Conservation (phyloP, 2,113 vertebrate species). For the Gobius niger region DNA sequence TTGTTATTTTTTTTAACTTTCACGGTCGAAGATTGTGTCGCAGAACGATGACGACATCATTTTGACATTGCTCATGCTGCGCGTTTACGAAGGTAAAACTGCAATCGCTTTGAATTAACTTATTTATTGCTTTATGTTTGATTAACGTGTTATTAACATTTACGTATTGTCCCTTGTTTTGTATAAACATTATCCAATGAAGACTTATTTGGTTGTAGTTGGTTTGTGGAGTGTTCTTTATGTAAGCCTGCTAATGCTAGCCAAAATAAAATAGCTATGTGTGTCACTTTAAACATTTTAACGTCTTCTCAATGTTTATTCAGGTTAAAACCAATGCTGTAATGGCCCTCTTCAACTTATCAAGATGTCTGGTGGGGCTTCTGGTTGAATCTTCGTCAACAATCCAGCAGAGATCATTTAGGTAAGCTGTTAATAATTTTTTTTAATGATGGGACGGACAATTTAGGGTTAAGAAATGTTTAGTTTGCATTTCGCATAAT, state of each 20-base stretch:
- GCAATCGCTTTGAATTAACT: neutral
- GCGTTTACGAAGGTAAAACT: neutral
- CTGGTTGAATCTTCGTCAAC: slow-evolving; percentile 33
- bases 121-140: no score
- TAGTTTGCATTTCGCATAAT: no score
- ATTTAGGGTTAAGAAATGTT: no score
- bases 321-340: slow-evolving; percentile 8
- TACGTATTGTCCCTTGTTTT: neutral
- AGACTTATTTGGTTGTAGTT: neutral
- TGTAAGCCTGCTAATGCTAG: slow-evolving; percentile 36
- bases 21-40: neutral
- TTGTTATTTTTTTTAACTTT: no score
- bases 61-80: slow-evolving; percentile 4
- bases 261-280: neutral
- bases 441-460: no score
- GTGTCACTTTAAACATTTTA: neutral
- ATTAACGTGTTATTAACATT: neutral
- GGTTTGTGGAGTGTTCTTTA: neutral
- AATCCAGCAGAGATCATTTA: slow-evolving; percentile 63
- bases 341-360: slow-evolving; percentile 57
- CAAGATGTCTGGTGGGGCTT: slow-evolving; percentile 40
- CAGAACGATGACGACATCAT: neutral
- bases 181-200: neutral
- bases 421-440: slow-evolving; percentile 54
- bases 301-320: neutral